phyloP scores from a whole-genome alignment of 2,797 vertebrate species.

The Sparus aurata region DNA sequence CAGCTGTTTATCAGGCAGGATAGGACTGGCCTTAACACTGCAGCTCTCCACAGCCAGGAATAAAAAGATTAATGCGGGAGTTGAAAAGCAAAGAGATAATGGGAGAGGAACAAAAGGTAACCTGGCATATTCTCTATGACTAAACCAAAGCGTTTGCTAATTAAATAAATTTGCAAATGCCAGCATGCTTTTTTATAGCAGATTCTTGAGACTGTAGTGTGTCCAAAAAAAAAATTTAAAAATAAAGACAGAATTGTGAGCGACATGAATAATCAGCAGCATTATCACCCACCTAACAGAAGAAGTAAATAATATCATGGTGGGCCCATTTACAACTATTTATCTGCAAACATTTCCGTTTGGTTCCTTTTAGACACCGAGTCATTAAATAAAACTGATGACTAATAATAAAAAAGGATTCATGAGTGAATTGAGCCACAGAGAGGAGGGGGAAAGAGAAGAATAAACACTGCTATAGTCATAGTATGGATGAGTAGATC shows the following conservation, averaged over 20 bases:
- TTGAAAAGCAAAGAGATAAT: slow-evolving; percentile 42
- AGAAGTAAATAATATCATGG: slow-evolving; percentile 22
- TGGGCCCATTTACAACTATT: slow-evolving; percentile 33
- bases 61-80: slow-evolving; percentile 27
- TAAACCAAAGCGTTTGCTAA: slow-evolving; percentile 5
- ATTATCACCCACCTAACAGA: slow-evolving; percentile 7
- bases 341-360: slow-evolving; percentile 36
- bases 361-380: slow-evolving; percentile 9
- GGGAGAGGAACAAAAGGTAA: slow-evolving; percentile 39
- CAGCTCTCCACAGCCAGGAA: slow-evolving; percentile 13
- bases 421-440: not conserved
- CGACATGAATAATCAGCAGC: slow-evolving; percentile 22
- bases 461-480: slow-evolving; percentile 13
- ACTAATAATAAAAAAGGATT: slow-evolving; percentile 41
- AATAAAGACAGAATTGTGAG: slow-evolving; percentile 21
- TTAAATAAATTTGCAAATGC: slow-evolving; percentile 7
- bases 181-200: not conserved
- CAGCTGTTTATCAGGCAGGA: slow-evolving; percentile 50
- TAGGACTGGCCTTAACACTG: slow-evolving; percentile 31
- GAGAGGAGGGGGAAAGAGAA: slow-evolving; percentile 19
- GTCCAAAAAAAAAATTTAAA: slow-evolving; percentile 42
- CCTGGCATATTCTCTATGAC: slow-evolving; percentile 13
- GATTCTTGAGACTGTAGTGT: slow-evolving; percentile 4
- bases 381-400: slow-evolving; percentile 22
- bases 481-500: slow-evolving; percentile 21